Evolutionary conservation across 2,113 vertebrate species (phyloP).

Genomic region (Alexandromys fortis): DNA sequence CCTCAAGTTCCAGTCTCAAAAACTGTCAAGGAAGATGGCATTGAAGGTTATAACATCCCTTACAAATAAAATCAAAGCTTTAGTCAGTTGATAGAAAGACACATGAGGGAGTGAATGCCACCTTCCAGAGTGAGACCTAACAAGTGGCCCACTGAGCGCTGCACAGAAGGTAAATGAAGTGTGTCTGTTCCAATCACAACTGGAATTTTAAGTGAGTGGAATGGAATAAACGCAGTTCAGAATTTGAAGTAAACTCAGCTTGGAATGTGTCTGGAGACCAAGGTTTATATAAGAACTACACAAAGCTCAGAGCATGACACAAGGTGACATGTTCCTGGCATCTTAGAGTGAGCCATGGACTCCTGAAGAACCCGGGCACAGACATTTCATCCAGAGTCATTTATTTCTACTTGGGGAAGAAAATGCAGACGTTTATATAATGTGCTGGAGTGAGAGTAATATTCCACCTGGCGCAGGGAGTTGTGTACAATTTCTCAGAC

Average conservation of each 20-base stretch:
- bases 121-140: background rate
- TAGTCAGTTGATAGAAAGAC: background rate
- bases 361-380: slow-evolving; percentile 28
- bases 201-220: slow-evolving; percentile 81
- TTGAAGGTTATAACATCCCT: background rate
- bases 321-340: slow-evolving; percentile 72
- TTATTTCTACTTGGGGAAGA: slow-evolving; percentile 38
- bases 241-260: slow-evolving; percentile 78
- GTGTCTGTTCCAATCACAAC: slow-evolving; percentile 71
- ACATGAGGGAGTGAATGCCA: background rate
- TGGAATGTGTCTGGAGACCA: slow-evolving; percentile 78
- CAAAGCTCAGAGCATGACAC: slow-evolving; percentile 69
- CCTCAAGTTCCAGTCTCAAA: background rate
- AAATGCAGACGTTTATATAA: slow-evolving; percentile 45
- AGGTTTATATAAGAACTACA: slow-evolving; percentile 75
- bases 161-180: slow-evolving; percentile 67
- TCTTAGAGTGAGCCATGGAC: slow-evolving; percentile 22
- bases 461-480: background rate
- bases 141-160: slow-evolving; percentile 46
- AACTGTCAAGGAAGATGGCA: slow-evolving; percentile 11
- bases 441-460: background rate
- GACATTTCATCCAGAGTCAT: slow-evolving; percentile 12
- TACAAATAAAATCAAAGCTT: slow-evolving; percentile 43
- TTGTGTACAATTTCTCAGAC: slow-evolving; percentile 23
- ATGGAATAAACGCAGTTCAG: slow-evolving; percentile 73